These are phyloP conservation scores for Lutjanus erythropterus DNA, from an alignment of 2,113 vertebrate species.

Conservation along the genomic window DNA sequence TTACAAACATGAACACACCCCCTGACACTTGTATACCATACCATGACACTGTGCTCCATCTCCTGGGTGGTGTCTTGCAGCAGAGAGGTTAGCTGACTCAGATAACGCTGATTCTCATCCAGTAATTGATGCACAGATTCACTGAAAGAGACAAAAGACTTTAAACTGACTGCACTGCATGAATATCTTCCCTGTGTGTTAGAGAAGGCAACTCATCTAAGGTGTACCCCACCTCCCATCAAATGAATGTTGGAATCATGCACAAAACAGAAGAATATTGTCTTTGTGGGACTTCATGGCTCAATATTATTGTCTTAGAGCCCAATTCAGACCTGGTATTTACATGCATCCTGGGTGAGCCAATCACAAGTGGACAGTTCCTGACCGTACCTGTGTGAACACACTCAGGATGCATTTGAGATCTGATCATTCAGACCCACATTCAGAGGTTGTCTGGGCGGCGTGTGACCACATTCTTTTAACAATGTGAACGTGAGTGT, in stretches of 20 bases:
- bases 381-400: too few relatives aligned
- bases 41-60: conserved; percentile 87
- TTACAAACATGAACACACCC: background rate
- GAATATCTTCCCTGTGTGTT: background rate
- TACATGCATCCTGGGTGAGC: too few relatives aligned
- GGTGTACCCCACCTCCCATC: background rate
- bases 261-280: background rate
- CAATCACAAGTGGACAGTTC: too few relatives aligned
- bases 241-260: background rate
- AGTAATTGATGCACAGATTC: conserved; percentile 88
- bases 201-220: background rate
- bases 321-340: too few relatives aligned
- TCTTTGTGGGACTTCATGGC: background rate
- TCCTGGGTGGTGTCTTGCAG: conserved; percentile 89
- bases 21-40: conserved; percentile 62
- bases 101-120: conserved; percentile 92
- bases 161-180: background rate
- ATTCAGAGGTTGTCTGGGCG: too few relatives aligned
- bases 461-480: too few relatives aligned
- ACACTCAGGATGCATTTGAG: too few relatives aligned
- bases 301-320: background rate
- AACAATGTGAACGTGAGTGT: too few relatives aligned
- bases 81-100: conserved; percentile 90
- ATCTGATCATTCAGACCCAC: too few relatives aligned
- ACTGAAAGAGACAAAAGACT: conserved; percentile 77